Base-by-base conservation (phyloP, 2,113 vertebrate genomes). In the Dendrocopos noguchii region DNA sequence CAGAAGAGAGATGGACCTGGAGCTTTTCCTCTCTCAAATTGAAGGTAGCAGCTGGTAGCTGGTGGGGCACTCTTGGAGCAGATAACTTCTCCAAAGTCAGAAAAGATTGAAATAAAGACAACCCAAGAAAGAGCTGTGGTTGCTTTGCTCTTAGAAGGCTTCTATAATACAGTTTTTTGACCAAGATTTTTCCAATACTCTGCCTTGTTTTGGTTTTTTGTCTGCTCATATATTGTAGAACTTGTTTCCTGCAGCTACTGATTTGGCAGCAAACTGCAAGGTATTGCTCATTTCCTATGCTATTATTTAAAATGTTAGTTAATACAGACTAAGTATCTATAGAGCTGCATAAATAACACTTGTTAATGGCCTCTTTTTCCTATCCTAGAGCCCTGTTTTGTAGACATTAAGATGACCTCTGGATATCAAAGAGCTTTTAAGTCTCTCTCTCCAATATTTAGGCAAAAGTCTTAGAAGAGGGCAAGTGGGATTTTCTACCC, bases 1-100 rank as follows among this genome's bases (percentile, higher is more conserved):
- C 67, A 47, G 36, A 64, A 63, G 39, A 63, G 16, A 7, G 2
- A 4, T 5, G 33, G 24, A 16, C 70, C 20, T 85, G 33, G 71
- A 71, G 57, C 33, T 63, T 78, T 60, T 44, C 25, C 18, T 74
- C 22, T 83, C 39, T 80, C 15, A 29, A 27, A 73, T 74, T 75
- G 82, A 70, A 36, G 77, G 3, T 27, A 60, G 25, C 15, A 46
- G 25, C 44, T 68, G 33, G 10, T 53, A 19, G 25, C 57, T 68
- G 53, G 7, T 47, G 15, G 0, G 0, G 15, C 36, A 5, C 0
- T 0, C 31, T 66, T 70, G 50, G 55, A 82, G 11, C 52, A 60
- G 18, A 10, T 60, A 18, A 33, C 33, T 63, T 91, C 56, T 80
- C 28, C 36, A 20, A 28, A 53, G 25, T 29, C 15, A 61, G 50